Evolutionary conservation across 2,888 invertebrate genomes (phyloP), one percentile per base, ranked within the genome.

Genomic region (Podabrus alpinus): DNA sequence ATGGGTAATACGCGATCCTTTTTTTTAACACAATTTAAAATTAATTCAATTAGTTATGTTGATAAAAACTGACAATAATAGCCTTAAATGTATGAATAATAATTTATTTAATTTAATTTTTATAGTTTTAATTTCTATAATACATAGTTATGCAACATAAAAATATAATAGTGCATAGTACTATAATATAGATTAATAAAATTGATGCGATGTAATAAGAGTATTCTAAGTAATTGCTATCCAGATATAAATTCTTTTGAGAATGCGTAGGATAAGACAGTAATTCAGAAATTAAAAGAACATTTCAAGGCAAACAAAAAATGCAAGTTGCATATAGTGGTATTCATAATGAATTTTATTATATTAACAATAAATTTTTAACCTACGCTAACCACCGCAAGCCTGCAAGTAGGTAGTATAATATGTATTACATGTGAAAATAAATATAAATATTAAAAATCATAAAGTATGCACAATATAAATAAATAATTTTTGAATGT

Each of bases 1-100:
- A 92, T 97, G 90, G 97, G 95, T 95, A 87, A 91, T 92, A 21
- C 9, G 11, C n/a, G 3, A 16, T 2, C 15, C 9, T 61, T 62
- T 19, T 19, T 17, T 19, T 62, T 69, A 15, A 19, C 5, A 5
- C 2, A 45, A n/a, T 45, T 45, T 45, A n/a, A 45, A 45, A 29
- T 13, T 4, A 29, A 29, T 29, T 29, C 3, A 19, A 19, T 19
- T 13, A 13, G 4, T 29, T 3, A 29, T 13, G 11, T 13, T 29
- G 3, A 0, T 29, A 29, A 29, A 29, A 29, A 13, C 13, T 29
- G 29, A 19, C 2, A 19, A 19, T 19, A 19, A 19, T 19, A 19
- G n/a, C n/a, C n/a, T n/a, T n/a, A n/a, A n/a, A n/a, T n/a, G n/a
- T n/a, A 25, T 25, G 9, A 7, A 25, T 11, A 3, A 25, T 25